These are phyloP conservation scores for Cladorhizidae sp. DNA, from an alignment of 37 sponge, comb jelly and placozoan genomes.

Conservation along the genomic window DNA sequence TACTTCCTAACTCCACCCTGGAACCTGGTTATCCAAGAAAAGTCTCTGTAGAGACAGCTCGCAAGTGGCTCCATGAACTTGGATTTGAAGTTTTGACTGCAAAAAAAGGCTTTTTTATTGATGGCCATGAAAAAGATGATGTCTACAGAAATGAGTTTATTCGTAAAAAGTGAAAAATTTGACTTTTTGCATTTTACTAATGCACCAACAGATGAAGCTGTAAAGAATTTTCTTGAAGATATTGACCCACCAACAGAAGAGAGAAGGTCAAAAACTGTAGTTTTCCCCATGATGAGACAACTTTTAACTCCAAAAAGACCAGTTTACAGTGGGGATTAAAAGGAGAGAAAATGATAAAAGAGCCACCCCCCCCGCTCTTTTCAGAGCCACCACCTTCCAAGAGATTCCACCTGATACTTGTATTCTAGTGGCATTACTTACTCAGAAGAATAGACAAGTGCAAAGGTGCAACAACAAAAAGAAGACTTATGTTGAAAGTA, in stretches of 20 bases:
- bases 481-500: too few species aligned
- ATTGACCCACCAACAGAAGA: conserved; percentile 8
- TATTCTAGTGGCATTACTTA: too few species aligned
- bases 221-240: conserved; percentile 16
- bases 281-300: conserved; percentile 31
- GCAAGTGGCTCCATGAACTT: conserved; percentile 37
- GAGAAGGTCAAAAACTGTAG: conserved; percentile 10
- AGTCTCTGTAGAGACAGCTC: conserved; percentile 19
- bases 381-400: too few species aligned
- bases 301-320: conserved; percentile 25
- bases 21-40: conserved; percentile 44
- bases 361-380: too few species aligned
- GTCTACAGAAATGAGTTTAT: conserved; percentile 27
- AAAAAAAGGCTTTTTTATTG: conserved; percentile 38
- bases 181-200: conserved; percentile 23
- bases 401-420: too few species aligned
- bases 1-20: conserved; percentile 9
- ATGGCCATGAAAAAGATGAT: conserved; percentile 57
- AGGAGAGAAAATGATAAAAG: conserved; percentile 4
- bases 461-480: too few species aligned
- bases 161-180: conserved; percentile 30
- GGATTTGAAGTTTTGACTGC: conserved; percentile 31
- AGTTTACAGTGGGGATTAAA: conserved; percentile 15
- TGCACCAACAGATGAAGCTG: conserved; percentile 37
- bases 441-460: too few species aligned